Base-by-base conservation (phyloP, 2,888 invertebrate species). In the Eulithis prunata region DNA sequence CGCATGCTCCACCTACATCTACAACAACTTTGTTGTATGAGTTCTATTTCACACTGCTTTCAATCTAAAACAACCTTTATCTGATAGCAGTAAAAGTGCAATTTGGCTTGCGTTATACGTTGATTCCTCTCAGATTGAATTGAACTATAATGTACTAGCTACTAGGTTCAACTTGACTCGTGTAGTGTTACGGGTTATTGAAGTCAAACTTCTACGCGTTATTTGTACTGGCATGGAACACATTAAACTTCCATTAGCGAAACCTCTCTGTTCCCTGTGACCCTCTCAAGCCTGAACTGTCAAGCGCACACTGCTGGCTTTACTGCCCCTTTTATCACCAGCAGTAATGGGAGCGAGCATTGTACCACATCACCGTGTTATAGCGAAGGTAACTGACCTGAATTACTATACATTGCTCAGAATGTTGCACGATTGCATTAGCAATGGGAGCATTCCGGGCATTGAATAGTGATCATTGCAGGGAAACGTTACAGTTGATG, bases 171-270 rank as follows among this genome's bases (percentile, higher is more conserved):
- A 32, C 47, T 13, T 51, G 5, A 21, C 2, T 58, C 14, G 13
- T 21, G n/a, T 41, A 21, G 10, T 10, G 41, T 41, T 51, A 0
- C 8, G 54, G 28, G 28, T 41, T 38, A 38, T 41, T 54, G 41
- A 32, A 54, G 54, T 36, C 32, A 32, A 43, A 55, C 55, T 41
- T 38, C 41, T 43, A 13, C 11, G 3, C 41, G 55, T 41, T 43
- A 11, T 28, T 52, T 4, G 12, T 55, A 36, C 14, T 3, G 46
- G 53, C n/a, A 55, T 3, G 36, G 53, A 10, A 55, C 59, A 64
- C 64, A 64, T 64, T 55, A 60, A 57, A 65, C 57, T 57, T 61
- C 60, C 65, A 65, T 65, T 65, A 65, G 57, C 12, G 38, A 47
- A 46, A 58, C 21, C 52, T 36, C 61, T 49, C 38, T 32, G 54